Base-by-base conservation (phyloP, 2,797 vertebrate species). In the Paramormyrops hopkinsi region DNA sequence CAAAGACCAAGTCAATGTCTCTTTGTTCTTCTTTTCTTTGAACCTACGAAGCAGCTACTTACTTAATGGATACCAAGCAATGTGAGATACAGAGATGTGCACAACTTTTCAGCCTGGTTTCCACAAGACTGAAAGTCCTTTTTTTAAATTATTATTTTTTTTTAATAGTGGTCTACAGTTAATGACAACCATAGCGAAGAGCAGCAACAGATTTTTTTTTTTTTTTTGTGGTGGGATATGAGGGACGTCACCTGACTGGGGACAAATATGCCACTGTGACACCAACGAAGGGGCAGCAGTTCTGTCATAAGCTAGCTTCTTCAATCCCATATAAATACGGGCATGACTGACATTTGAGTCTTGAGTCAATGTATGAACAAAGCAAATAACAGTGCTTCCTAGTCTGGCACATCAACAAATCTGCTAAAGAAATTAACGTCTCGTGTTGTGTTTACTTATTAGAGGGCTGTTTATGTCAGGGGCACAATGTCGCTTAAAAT, bases 121-220 rank as follows among this genome's bases (percentile, higher is more conserved):
- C 65, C 90, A 91, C 92, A 90, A 91, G 90, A 90, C 91, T 51
- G 93, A 94, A 93, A 69, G 90, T 82, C 19, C 76, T 82, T 82
- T 82, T 73, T 82, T 46, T 44, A 11, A 59, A 69, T 17, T 1
- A 44, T 76, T 76, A 76, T 44, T 82, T 82, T 46, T 94, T 94
- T 46, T 90, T 90, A 69, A 94, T 94, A 95, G 95, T 96, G 95
- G 95, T 95, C 95, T 95, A 95, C 94, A 93, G 95, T 94, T 91
- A 93, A 91, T 91, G 88, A 91, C 94, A 95, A 94, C 94, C 90
- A 92, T 93, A 95, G 95, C 94, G 92, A 93, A 92, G 94, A 97
- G 96, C 96, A 96, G 96, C 96, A 95, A 87, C 87, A 92, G 69
- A 90, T 53, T 56, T n/a, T n/a, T 56, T 9, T 90, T 1, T 9